phyloP scores from a whole-genome alignment of 2,888 invertebrate species.

The Tetrapedia diversipes region DNA sequence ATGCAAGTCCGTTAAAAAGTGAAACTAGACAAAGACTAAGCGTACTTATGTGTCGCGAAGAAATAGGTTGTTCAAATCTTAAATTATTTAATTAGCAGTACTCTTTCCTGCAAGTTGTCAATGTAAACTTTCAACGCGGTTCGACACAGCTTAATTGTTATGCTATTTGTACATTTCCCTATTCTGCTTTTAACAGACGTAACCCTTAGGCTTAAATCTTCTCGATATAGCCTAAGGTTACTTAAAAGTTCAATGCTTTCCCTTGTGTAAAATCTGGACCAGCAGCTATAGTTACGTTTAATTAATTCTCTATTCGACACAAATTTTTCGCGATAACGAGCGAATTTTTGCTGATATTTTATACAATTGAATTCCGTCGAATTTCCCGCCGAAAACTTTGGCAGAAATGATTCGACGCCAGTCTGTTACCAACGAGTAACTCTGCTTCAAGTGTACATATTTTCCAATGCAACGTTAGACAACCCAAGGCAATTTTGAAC shows the following conservation, averaged over 20 bases:
- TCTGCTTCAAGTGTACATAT: not conserved
- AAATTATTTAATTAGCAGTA: conserved; percentile 7
- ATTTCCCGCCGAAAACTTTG: not conserved
- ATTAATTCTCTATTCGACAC: too few species aligned
- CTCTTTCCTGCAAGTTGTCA: not conserved
- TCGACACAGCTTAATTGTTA: not conserved
- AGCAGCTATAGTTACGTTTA: too few species aligned
- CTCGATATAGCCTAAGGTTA: too few species aligned
- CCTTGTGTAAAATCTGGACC: too few species aligned
- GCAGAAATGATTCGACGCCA: not conserved
- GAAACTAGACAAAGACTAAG: conserved; percentile 21
- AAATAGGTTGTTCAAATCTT: not conserved
- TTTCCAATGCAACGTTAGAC: conserved; percentile 10
- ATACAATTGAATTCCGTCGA: not conserved
- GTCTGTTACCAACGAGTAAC: not conserved
- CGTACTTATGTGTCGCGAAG: conserved; percentile 12
- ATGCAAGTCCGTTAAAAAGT: conserved; percentile 30
- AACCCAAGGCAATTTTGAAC: conserved; percentile 39
- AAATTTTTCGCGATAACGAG: not conserved
- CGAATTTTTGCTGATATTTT: too few species aligned
- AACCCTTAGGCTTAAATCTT: too few species aligned
- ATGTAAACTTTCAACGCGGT: not conserved
- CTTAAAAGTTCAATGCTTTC: too few species aligned
- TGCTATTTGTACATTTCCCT: too few species aligned
- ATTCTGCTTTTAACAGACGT: too few species aligned